Conservation (phyloP, 2,113 vertebrate species). For the Poeciliopsis occidentalis region DNA sequence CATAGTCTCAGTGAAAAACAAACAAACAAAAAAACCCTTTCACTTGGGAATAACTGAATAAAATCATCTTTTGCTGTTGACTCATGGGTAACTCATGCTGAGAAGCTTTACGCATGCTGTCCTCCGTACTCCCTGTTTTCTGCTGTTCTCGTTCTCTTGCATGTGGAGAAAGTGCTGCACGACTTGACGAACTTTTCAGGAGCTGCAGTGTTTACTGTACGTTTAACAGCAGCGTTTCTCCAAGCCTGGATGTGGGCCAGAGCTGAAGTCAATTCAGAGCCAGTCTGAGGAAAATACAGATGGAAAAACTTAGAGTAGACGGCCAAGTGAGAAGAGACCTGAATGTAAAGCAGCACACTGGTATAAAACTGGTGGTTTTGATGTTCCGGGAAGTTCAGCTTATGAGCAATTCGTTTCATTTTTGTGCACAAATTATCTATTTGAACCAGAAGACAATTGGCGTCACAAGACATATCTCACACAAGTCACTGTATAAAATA, state of each 20-base stretch:
- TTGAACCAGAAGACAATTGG: too few species aligned
- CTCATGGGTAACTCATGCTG: constrained; percentile 8
- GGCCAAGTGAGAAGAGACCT: too few species aligned
- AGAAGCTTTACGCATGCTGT: background rate
- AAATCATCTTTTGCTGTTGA: constrained; percentile 28
- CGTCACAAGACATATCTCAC: too few species aligned
- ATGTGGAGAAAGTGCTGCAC: background rate
- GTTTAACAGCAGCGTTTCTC: background rate
- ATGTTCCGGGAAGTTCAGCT: too few species aligned
- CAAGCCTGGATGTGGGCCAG: background rate
- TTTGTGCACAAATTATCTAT: too few species aligned
- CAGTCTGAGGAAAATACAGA: background rate
- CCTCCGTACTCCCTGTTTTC: background rate
- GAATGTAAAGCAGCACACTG: too few species aligned
- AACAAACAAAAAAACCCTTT: background rate
- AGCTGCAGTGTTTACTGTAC: background rate
- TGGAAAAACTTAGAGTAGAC: background rate
- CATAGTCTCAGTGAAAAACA: constrained; percentile 7
- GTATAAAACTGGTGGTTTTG: too few species aligned
- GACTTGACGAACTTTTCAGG: too few species aligned
- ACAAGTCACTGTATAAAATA: too few species aligned
- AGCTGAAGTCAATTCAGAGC: background rate
- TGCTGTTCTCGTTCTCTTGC: background rate
- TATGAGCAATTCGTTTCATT: too few species aligned
- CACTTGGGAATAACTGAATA: constrained; percentile 31